A percentile compares a stretch with the other conserved stretches of the same genome.
phyloP scores from a whole-genome alignment of 2,888 invertebrate species.

The Drosophila multiciliata region DNA sequence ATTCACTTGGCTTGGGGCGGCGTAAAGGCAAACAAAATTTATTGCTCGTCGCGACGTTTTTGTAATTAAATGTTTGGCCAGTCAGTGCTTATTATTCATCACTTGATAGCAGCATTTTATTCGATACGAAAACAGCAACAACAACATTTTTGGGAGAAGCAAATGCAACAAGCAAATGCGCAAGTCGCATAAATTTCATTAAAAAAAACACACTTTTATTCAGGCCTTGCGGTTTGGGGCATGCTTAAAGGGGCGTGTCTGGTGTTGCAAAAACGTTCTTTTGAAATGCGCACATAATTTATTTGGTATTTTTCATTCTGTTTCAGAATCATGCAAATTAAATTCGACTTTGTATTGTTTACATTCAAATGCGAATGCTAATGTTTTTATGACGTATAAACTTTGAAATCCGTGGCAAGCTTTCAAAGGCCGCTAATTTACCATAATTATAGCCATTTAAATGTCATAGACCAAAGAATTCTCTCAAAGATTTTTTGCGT shows the following conservation, averaged over 20 bases:
- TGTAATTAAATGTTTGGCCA: constrained; percentile 77
- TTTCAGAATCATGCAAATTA: constrained; percentile 75
- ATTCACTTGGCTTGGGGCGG: constrained; percentile 44
- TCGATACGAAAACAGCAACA: constrained; percentile 32
- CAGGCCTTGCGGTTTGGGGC: constrained; percentile 62
- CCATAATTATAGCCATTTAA: constrained; percentile 71
- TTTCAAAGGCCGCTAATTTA: constrained; percentile 65
- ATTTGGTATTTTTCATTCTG: constrained; percentile 52
- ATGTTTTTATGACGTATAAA: constrained; percentile 46
- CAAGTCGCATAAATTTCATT: constrained; percentile 68
- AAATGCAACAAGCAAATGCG: constrained; percentile 47
- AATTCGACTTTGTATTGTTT: constrained; percentile 60
- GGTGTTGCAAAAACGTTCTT: constrained; percentile 67
- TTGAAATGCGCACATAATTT: constrained; percentile 74
- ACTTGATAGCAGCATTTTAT: constrained; percentile 59
- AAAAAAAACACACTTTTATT: constrained; percentile 25
- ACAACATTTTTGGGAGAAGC: constrained; percentile 18
- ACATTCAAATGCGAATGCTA: constrained; percentile 48
- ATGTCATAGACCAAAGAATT: constrained; percentile 64
- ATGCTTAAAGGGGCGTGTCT: constrained; percentile 61
- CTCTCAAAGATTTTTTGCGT: constrained; percentile 2
- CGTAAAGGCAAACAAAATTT: constrained; percentile 66
- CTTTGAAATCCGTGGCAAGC: constrained; percentile 36
- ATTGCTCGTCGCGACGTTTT: constrained; percentile 76
- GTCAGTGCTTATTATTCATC: constrained; percentile 72